Evolutionary conservation across 2,888 invertebrate species (phyloP).

Genomic region (Megalurothrips usitatus): DNA sequence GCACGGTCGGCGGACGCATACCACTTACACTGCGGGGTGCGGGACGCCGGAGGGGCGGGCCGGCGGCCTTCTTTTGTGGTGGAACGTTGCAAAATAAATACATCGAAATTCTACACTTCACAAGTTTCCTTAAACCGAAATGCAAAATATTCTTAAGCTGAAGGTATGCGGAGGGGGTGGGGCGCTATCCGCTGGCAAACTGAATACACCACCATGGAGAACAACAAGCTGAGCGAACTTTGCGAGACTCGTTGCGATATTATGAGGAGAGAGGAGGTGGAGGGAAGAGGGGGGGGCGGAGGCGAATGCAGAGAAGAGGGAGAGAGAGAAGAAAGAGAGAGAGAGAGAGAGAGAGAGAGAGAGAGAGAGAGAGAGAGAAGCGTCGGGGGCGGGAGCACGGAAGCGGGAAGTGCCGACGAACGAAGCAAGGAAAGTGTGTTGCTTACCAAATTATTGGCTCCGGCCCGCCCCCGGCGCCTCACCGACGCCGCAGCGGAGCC

Average conservation of each 20-base stretch:
- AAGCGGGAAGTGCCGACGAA: not conserved
- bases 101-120: no score
- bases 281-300: not conserved
- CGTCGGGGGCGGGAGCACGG: not conserved
- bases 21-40: no score
- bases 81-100: not conserved
- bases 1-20: not conserved
- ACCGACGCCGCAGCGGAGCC: not conserved
- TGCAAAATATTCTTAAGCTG: no score
- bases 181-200: no score
- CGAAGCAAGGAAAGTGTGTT: conserved; percentile 1
- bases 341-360: not conserved
- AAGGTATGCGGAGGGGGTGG: no score
- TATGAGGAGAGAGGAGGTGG: no score
- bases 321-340: not conserved
- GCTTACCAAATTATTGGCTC: conserved; percentile 17
- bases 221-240: not conserved
- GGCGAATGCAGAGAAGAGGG: not conserved
- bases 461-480: not conserved
- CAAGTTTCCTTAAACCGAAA: no score
- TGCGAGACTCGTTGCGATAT: not conserved
- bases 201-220: no score
- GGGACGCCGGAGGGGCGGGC: not conserved
- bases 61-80: not conserved
- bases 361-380: not conserved